phyloP scores from a whole-genome alignment of 1,140 invertebrate species.

The Meloidogyne hapla region DNA sequence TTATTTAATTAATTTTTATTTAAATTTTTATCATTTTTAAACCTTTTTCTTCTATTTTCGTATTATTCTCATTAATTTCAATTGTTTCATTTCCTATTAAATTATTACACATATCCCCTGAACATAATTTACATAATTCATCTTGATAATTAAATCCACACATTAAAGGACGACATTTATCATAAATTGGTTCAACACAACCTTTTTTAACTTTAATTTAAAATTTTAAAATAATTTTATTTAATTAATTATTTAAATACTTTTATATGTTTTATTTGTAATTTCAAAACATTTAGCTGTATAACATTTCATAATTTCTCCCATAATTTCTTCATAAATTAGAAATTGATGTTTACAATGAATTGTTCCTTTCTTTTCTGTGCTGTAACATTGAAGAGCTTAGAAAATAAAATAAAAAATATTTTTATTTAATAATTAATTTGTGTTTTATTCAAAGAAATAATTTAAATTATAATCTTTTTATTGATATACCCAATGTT shows the following conservation, averaged over 20 bases:
- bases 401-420: too few species aligned
- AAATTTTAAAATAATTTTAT: too few species aligned
- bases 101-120: background rate
- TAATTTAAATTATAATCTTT: too few species aligned
- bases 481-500: too few species aligned
- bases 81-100: background rate
- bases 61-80: background rate
- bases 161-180: constrained; percentile 5
- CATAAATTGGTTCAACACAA: constrained; percentile 5
- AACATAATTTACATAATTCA: background rate
- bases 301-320: constrained; percentile 1
- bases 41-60: background rate
- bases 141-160: background rate
- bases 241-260: too few species aligned
- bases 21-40: background rate
- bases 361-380: background rate
- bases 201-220: background rate
- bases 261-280: background rate
- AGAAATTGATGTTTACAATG: constrained; percentile 1
- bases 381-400: constrained; percentile 5
- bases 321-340: background rate
- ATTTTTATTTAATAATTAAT: too few species aligned
- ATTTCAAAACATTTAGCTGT: background rate
- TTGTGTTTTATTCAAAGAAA: too few species aligned
- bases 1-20: background rate